These are phyloP conservation scores for Spinus pinus DNA, from an alignment of 2,797 vertebrate genomes.

Conservation along the genomic window DNA sequence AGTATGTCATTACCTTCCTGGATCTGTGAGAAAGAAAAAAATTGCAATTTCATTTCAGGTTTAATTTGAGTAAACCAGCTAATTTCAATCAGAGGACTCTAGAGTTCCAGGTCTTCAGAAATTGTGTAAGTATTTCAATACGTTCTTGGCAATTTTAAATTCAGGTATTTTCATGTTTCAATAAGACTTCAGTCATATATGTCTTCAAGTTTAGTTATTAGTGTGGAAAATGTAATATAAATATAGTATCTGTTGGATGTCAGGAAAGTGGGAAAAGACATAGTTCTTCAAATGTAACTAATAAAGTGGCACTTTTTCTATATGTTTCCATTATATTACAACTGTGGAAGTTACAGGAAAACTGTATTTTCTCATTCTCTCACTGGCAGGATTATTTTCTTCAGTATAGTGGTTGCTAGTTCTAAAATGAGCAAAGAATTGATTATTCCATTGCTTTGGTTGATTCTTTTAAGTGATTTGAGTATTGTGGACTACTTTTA, in stretches of 20 bases:
- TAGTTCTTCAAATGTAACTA: neutral
- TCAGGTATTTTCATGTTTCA: neutral
- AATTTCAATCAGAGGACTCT: conserved; percentile 87
- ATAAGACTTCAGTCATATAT: neutral
- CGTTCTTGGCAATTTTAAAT: neutral
- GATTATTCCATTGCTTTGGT: neutral
- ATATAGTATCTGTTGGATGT: neutral
- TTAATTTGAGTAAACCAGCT: conserved; percentile 86
- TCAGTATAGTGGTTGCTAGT: neutral
- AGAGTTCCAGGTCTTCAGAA: conserved; percentile 93
- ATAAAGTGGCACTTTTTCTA: neutral
- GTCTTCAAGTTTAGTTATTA: neutral
- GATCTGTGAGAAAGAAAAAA: neutral
- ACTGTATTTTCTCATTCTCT: neutral
- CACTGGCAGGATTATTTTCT: neutral
- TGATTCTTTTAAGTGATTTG: neutral
- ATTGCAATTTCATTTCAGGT: conserved; percentile 74
- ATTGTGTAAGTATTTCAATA: conserved; percentile 81
- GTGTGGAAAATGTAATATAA: neutral
- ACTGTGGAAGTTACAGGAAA: neutral
- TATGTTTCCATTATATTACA: neutral
- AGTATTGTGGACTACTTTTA: neutral
- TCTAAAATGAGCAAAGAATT: neutral
- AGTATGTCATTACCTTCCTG: neutral
- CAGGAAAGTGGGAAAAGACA: neutral